Conservation (phyloP, 2,888 invertebrate species). For the Creontiades dilutus region DNA sequence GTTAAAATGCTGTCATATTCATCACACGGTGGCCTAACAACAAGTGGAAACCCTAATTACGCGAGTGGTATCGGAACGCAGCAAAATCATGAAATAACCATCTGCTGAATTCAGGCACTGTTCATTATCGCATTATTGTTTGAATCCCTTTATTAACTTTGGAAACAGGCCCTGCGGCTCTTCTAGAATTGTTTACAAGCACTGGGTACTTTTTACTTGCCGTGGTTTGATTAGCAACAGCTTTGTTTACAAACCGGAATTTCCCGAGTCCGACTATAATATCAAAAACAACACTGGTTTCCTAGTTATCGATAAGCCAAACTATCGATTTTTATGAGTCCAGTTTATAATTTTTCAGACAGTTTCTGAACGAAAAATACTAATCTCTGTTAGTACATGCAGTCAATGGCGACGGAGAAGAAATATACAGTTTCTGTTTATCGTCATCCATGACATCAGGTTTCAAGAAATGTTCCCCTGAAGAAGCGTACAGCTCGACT, state of each 20-base stretch:
- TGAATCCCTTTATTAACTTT: constrained; percentile 6
- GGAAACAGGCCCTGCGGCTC: background rate
- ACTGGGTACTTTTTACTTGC: background rate
- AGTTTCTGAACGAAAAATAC: too few species aligned
- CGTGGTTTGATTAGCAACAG: background rate
- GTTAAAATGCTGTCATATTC: background rate
- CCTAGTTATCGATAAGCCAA: background rate
- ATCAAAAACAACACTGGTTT: background rate
- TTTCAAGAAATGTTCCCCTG: too few species aligned
- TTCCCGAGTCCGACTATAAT: background rate
- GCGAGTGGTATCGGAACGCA: background rate
- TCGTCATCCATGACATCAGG: too few species aligned
- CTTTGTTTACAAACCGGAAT: background rate
- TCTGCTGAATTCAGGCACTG: background rate
- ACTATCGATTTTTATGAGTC: too few species aligned
- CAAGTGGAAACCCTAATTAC: background rate
- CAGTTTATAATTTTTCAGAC: too few species aligned
- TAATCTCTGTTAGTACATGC: too few species aligned
- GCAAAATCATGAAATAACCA: background rate
- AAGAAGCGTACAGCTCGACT: too few species aligned
- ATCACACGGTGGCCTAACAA: background rate
- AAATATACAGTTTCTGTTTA: too few species aligned
- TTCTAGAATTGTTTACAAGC: constrained; percentile 3
- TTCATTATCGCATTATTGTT: constrained; percentile 7
- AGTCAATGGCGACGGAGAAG: too few species aligned